phyloP scores from a whole-genome alignment of 2,888 invertebrate genomes.

The Geophilus truncorum region DNA sequence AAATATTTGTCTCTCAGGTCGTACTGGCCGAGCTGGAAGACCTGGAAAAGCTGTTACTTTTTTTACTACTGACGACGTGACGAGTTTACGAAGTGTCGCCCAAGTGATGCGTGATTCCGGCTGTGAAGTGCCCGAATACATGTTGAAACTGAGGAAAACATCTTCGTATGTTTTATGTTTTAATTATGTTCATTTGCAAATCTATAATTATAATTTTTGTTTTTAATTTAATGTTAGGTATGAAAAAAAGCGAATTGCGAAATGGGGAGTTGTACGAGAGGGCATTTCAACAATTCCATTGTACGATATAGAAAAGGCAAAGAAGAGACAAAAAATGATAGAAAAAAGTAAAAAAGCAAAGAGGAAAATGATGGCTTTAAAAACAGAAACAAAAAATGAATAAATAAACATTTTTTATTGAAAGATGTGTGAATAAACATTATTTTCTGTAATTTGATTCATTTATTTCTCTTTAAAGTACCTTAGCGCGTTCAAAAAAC shows the following conservation, averaged over 20 bases:
- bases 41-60: slow-evolving; percentile 85
- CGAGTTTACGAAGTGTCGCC: slow-evolving; percentile 82
- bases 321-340: slow-evolving; percentile 32
- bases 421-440: too few species aligned
- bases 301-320: slow-evolving; percentile 46
- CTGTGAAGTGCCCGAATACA: slow-evolving; percentile 85
- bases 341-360: not conserved
- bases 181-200: not conserved
- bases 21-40: slow-evolving; percentile 90
- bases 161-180: slow-evolving; percentile 4
- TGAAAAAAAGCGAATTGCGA: slow-evolving; percentile 56
- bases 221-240: slow-evolving; percentile 49
- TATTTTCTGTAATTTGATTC: too few species aligned
- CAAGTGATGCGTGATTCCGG: slow-evolving; percentile 85
- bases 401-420: too few species aligned
- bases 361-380: too few species aligned
- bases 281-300: slow-evolving; percentile 60
- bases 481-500: too few species aligned
- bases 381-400: too few species aligned
- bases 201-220: not conserved
- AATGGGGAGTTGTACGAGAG: slow-evolving; percentile 60
- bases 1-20: slow-evolving; percentile 55
- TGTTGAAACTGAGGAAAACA: slow-evolving; percentile 62
- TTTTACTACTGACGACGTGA: slow-evolving; percentile 85
- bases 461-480: too few species aligned